Evolutionary conservation across 2,888 invertebrate species (phyloP), one percentile per base, ranked within the genome.

Genomic region (Epirrita christyi): DNA sequence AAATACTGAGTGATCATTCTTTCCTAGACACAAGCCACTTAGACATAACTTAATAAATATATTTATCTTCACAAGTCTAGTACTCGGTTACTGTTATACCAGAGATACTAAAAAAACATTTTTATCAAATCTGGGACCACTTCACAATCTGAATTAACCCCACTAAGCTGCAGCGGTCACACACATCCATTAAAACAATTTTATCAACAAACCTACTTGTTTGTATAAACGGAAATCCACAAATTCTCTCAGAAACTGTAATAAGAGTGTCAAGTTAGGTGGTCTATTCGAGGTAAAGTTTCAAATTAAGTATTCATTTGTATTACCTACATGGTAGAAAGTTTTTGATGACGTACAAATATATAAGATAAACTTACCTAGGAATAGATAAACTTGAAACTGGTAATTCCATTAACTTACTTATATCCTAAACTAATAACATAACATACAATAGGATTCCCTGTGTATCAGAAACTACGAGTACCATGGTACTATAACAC

Each of bases 271-370:
- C 42, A 9, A 38, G 43, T 29, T 49, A 51, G 60, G 61, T 61
- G 61, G 61, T 50, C 56, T 61, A 54, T 61, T 48, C 46, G 40
- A 47, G 32, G 56, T 50, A 56, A 61, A 53, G 53, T 56, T 36
- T 56, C 60, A 47, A 40, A 15, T 57, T 57, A 32, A 10, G 15
- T 44, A 45, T 59, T 44, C 51, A 38, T 29, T 21, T 32, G 46
- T 42, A 55, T 48, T 58, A 60, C 52, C 51, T 59, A 44, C 47
- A 51, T 43, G 43, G 50, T 41, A 44, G 43, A 60, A 37, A 49
- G 44, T 46, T 59, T 37, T 21, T 13, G 51, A 51, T 44, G 55
- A 49, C 29, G 13, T 10, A 36, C 3, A 10, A 9, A 51, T 44
- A 38, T 42, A 42, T 27, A 50, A 59, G 53, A 55, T 55, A 42